Percentiles rank a stretch among this genome's conserved stretches.
These are phyloP conservation scores for Parazoanthus atlanticus DNA, from an alignment of 92 coral and sea anemone species.

Conservation along the genomic window DNA sequence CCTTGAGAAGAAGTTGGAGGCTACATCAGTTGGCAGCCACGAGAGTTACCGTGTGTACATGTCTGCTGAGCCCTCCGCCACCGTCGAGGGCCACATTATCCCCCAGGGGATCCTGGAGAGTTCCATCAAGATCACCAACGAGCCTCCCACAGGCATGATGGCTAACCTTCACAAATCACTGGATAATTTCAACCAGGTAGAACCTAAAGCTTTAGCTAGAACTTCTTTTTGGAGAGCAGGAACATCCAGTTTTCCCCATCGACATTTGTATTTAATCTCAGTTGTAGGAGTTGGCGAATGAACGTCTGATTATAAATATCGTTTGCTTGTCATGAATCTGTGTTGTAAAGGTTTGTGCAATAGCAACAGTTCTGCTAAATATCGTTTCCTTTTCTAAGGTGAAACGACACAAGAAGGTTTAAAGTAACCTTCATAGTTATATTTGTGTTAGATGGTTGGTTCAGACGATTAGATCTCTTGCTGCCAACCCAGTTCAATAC, in stretches of 20 bases:
- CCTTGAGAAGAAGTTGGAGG: slow-evolving; percentile 96
- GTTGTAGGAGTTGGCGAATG: too few species aligned
- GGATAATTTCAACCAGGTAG: slow-evolving; percentile 96
- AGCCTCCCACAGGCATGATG: slow-evolving; percentile 99
- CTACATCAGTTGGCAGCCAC: slow-evolving; percentile 93
- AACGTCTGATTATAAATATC: too few species aligned
- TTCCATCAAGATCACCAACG: slow-evolving; percentile 97
- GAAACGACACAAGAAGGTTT: too few species aligned
- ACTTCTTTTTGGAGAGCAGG: neutral
- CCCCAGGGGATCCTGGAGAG: slow-evolving; percentile 98
- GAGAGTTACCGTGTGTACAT: slow-evolving; percentile 96
- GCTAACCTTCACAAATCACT: slow-evolving; percentile 95
- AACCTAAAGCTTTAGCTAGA: neutral
- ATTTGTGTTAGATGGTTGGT: too few species aligned
- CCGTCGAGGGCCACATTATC: slow-evolving; percentile 90
- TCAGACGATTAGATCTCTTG: too few species aligned
- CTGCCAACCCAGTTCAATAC: too few species aligned
- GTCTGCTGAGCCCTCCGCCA: slow-evolving; percentile 98
- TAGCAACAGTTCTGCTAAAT: too few species aligned
- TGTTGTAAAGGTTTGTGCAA: too few species aligned
- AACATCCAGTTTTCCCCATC: neutral
- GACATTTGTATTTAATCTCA: too few species aligned
- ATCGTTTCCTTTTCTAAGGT: too few species aligned
- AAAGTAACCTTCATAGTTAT: too few species aligned
- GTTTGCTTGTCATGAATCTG: too few species aligned